Evolutionary conservation across 2,797 vertebrate genomes (phyloP).

Genomic region (Acanthurus lineatus): DNA sequence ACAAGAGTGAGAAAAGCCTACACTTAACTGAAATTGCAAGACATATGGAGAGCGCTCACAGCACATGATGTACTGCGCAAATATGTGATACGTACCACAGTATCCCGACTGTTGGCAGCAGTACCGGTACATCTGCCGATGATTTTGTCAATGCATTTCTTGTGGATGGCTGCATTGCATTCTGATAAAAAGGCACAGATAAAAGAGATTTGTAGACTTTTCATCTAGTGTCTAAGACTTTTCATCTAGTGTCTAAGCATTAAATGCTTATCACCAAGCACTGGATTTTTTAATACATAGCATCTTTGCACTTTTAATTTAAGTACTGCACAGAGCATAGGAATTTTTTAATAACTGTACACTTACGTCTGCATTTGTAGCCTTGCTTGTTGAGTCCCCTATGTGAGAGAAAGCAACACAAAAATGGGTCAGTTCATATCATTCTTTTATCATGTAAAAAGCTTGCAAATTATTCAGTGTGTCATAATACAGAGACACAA

Average conservation of each 20-base stretch:
- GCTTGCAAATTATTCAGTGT: constrained; percentile 20
- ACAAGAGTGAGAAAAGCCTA: constrained; percentile 20
- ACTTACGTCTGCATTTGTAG: constrained; percentile 89
- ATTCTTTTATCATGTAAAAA: constrained; percentile 39
- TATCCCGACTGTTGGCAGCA: constrained; percentile 96
- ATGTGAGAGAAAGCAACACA: constrained; percentile 50
- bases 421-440: constrained; percentile 18
- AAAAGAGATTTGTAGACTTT: constrained; percentile 16
- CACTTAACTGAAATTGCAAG: constrained; percentile 10
- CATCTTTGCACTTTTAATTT: not conserved
- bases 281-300: no score
- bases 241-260: not conserved
- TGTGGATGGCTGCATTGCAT: constrained; percentile 99
- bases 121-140: constrained; percentile 98
- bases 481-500: constrained; percentile 6
- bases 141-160: constrained; percentile 99
- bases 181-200: constrained; percentile 82
- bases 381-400: constrained; percentile 91
- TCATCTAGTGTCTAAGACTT: constrained; percentile 6
- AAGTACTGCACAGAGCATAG: constrained; percentile 6
- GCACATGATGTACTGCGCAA: constrained; percentile 35
- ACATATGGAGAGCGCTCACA: constrained; percentile 34
- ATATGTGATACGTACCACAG: constrained; percentile 82
- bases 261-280: not conserved
- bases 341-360: not conserved